phyloP scores from a whole-genome alignment of 2,797 vertebrate genomes.

The Heliangelus exortis region DNA sequence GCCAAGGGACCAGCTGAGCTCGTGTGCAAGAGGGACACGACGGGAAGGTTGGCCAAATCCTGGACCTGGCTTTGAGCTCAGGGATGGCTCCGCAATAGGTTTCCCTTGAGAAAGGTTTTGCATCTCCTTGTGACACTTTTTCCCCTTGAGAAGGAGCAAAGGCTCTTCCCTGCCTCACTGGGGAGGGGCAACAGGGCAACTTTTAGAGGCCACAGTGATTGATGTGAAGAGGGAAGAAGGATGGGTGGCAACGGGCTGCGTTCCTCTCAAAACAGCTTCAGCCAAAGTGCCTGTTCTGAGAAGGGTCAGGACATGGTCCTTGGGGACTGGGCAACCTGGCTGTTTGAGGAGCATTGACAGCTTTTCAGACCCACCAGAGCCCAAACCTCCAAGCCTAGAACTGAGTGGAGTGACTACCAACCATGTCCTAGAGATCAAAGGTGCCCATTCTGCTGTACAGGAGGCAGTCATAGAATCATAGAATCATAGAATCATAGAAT shows the following conservation, averaged over 20 bases:
- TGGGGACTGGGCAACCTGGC: not conserved
- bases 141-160: not conserved
- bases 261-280: not conserved
- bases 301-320: not conserved
- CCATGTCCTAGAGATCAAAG: not conserved
- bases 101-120: not conserved
- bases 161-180: not conserved
- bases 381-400: not conserved
- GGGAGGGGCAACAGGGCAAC: not conserved
- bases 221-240: not conserved
- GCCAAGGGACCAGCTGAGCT: constrained; percentile 59
- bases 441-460: not conserved
- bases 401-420: not conserved
- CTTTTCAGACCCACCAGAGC: not conserved
- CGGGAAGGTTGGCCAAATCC: not conserved
- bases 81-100: not conserved
- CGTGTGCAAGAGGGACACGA: not conserved
- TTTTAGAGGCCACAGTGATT: not conserved
- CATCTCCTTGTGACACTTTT: fast-evolving
- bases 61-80: not conserved
- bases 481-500: too few relatives aligned
- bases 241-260: not conserved
- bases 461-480: too few relatives aligned
- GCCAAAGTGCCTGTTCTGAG: not conserved
- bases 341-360: not conserved